phyloP scores from a whole-genome alignment of 2,113 vertebrate species.

The Cygnus atratus region DNA sequence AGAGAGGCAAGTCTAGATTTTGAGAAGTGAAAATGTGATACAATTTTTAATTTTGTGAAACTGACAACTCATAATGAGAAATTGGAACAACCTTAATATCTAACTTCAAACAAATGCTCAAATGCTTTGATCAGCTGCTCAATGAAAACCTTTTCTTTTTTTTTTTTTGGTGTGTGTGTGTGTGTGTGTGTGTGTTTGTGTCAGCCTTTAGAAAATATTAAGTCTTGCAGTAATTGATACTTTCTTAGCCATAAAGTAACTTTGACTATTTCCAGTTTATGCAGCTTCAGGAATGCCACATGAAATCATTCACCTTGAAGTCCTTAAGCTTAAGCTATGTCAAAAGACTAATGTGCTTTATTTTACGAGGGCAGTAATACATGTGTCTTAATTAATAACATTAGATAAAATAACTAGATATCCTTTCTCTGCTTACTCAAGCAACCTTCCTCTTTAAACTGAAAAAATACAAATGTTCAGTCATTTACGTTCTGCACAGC shows the following conservation, averaged over 20 bases:
- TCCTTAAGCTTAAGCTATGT: not conserved
- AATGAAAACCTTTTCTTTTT: not conserved
- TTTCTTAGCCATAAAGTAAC: not conserved
- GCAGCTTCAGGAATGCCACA: not conserved
- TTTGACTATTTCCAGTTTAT: not conserved
- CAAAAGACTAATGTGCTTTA: not conserved
- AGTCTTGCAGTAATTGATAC: not conserved
- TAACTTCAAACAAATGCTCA: not conserved
- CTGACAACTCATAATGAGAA: not conserved
- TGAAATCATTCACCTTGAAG: not conserved
- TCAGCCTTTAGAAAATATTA: not conserved
- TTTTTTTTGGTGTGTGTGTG: not conserved
- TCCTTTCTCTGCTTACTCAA: not conserved
- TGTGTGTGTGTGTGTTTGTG: not conserved
- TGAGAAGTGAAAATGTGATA: not conserved
- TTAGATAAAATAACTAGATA: not conserved
- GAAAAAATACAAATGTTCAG: not conserved
- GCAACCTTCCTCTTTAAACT: not conserved
- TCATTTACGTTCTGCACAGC: not conserved
- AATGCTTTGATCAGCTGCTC: not conserved
- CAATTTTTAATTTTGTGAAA: not conserved
- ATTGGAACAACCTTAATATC: not conserved
- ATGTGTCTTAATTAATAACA: not conserved
- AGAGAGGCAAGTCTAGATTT: not conserved
- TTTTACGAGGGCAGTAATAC: not conserved